Conservation (phyloP, 2,113 vertebrate species). For the Gracilinanus agilis region DNA sequence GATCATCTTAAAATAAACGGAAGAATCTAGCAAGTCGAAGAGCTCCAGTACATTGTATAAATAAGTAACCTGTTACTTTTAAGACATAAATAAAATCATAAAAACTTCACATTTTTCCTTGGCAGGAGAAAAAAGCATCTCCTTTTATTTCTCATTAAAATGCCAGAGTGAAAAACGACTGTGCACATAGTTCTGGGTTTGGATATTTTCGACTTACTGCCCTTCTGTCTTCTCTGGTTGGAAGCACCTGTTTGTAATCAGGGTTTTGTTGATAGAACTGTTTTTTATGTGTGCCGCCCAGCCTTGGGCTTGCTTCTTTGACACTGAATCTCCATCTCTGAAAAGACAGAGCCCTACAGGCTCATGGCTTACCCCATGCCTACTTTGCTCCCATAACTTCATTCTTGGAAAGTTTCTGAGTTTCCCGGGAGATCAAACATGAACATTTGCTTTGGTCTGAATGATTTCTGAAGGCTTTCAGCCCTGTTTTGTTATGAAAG, state of each 20-base stretch:
- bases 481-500: slow-evolving; percentile 82
- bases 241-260: slow-evolving; percentile 78
- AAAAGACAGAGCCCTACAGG: slow-evolving; percentile 79
- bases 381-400: slow-evolving; percentile 77
- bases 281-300: slow-evolving; percentile 65
- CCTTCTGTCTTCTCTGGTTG: slow-evolving; percentile 61
- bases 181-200: slow-evolving; percentile 52
- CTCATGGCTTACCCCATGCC: slow-evolving; percentile 66
- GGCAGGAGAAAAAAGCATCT: slow-evolving; percentile 58
- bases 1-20: not conserved
- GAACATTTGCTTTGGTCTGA: slow-evolving; percentile 80
- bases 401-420: slow-evolving; percentile 88
- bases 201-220: not conserved
- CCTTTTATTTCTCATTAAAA: slow-evolving; percentile 64
- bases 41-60: slow-evolving; percentile 43
- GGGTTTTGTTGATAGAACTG: slow-evolving; percentile 57
- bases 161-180: slow-evolving; percentile 65
- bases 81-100: slow-evolving; percentile 67
- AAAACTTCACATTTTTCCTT: slow-evolving; percentile 73
- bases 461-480: slow-evolving; percentile 80
- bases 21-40: not conserved
- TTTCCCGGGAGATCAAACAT: slow-evolving; percentile 86
- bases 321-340: slow-evolving; percentile 84
- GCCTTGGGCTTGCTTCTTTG: slow-evolving; percentile 83
- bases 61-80: slow-evolving; percentile 71